phyloP scores from a whole-genome alignment of 2,888 invertebrate genomes.

The Ichneumoninae sp. region DNA sequence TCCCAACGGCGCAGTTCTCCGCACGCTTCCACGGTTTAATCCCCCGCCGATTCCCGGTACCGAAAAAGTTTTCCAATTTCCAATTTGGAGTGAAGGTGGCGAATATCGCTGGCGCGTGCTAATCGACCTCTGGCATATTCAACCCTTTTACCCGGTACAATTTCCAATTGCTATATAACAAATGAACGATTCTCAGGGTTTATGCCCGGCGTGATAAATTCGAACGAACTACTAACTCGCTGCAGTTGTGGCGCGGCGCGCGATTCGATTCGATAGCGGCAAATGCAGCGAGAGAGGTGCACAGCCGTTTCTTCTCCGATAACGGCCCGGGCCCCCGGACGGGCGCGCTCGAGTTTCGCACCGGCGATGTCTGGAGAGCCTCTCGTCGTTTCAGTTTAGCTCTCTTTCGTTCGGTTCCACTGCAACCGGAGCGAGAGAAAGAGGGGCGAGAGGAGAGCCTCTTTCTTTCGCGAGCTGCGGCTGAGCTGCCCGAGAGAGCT shows the following conservation, averaged over 20 bases:
- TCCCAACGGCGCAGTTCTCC: constrained; percentile 22
- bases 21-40: background rate
- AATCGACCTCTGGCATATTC: no score
- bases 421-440: background rate
- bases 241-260: constrained; percentile 19
- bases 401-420: constrained; percentile 36
- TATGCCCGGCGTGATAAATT: constrained; percentile 33
- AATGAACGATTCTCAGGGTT: constrained; percentile 10
- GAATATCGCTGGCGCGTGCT: no score
- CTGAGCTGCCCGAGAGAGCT: background rate
- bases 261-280: constrained; percentile 54
- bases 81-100: background rate
- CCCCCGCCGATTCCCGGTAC: constrained; percentile 14
- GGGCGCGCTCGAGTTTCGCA: constrained; percentile 41
- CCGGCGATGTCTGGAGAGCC: constrained; percentile 24
- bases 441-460: background rate
- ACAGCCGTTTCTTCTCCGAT: constrained; percentile 48
- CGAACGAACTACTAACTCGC: constrained; percentile 11
- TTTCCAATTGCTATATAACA: constrained; percentile 1
- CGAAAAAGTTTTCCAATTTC: constrained; percentile 21
- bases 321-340: constrained; percentile 39
- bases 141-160: constrained; percentile 2
- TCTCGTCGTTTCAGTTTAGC: constrained; percentile 40
- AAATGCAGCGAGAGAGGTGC: constrained; percentile 18
- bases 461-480: constrained; percentile 7